Conservation (phyloP, 1,140 invertebrate species). For the Sinonovacula constricta region DNA sequence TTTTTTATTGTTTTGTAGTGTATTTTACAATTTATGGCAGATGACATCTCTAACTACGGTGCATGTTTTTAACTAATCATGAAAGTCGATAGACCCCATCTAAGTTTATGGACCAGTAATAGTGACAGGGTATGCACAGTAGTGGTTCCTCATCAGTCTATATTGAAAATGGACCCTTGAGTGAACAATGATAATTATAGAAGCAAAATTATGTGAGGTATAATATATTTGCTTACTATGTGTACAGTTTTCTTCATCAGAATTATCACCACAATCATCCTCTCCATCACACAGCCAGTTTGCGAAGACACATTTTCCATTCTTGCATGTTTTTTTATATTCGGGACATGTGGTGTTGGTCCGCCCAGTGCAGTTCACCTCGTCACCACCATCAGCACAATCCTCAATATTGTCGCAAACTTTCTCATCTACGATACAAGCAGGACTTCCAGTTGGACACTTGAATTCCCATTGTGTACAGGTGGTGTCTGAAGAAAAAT, state of each 20-base stretch:
- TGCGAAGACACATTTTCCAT: conserved; percentile 59
- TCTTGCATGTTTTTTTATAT: conserved; percentile 53
- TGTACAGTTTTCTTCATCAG: conserved; percentile 75
- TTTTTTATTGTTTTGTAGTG: no score
- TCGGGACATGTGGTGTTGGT: neutral
- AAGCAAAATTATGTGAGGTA: no score
- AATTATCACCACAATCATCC: conserved; percentile 70
- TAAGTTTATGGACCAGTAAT: no score
- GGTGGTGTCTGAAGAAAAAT: conserved; percentile 16
- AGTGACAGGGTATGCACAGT: no score
- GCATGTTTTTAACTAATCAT: no score
- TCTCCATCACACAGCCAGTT: conserved; percentile 67
- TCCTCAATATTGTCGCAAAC: conserved; percentile 58
- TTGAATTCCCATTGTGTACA: conserved; percentile 23
- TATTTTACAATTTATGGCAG: no score
- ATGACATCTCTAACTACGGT: no score
- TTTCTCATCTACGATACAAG: conserved; percentile 56
- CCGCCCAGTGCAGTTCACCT: conserved; percentile 22
- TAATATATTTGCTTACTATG: no score
- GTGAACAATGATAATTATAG: no score
- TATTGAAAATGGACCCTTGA: no score
- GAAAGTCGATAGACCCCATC: no score
- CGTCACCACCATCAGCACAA: conserved; percentile 57
- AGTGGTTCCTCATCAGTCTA: no score
- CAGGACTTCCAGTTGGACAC: conserved; percentile 10